Percentiles rank a stretch among this genome's conserved stretches.
Conservation (phyloP, 35 echinoderm and acorn worm genomes). For the Diadema setosum region DNA sequence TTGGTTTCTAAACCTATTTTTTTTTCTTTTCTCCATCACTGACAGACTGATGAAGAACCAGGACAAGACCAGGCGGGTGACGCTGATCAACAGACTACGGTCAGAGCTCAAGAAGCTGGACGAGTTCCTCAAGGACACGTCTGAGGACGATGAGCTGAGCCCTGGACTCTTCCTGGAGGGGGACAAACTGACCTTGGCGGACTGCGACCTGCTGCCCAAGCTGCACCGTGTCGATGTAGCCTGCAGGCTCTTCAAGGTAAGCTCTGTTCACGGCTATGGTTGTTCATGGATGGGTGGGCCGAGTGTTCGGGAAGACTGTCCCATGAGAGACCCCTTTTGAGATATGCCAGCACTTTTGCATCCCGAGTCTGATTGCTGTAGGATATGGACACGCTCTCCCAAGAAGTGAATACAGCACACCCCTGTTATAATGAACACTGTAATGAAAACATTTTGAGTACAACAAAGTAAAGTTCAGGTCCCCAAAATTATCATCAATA, state of each 20-base stretch:
- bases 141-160: constrained; percentile 24
- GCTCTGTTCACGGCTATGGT: no score
- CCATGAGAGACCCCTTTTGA: no score
- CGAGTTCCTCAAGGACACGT: neutral
- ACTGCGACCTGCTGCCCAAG: constrained; percentile 85
- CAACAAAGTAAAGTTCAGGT: no score
- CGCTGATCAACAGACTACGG: neutral
- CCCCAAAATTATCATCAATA: no score
- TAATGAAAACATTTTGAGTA: no score
- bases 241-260: constrained; percentile 38
- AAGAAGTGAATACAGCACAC: no score
- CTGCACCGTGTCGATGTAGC: constrained; percentile 70
- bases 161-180: constrained; percentile 60
- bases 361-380: no score
- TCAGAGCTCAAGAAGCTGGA: neutral
- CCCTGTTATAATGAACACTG: no score
- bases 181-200: constrained; percentile 52
- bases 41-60: constrained; percentile 12
- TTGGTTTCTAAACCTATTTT: neutral
- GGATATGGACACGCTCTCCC: no score
- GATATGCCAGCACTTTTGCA: no score
- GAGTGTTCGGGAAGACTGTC: no score
- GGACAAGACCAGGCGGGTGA: neutral
- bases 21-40: neutral
- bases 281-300: no score